These are phyloP conservation scores for Plectropomus leopardus DNA, from an alignment of 2,113 vertebrate genomes.

Conservation along the genomic window DNA sequence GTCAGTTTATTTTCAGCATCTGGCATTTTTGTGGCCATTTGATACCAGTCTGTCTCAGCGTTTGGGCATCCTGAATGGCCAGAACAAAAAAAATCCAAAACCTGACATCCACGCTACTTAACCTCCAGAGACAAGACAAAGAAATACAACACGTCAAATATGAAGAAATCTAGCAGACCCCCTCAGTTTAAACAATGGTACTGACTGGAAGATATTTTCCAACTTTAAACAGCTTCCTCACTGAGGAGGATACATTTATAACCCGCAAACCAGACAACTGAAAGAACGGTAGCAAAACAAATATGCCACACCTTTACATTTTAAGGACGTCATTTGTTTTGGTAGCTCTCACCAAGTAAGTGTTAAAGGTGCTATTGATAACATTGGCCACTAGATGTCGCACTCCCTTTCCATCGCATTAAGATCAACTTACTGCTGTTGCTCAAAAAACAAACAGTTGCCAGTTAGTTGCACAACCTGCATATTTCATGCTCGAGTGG, in stretches of 20 bases:
- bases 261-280: slow-evolving; percentile 15
- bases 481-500: no score
- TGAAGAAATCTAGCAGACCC: slow-evolving; percentile 78
- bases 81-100: slow-evolving; percentile 27
- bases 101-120: slow-evolving; percentile 59
- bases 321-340: slow-evolving; percentile 85
- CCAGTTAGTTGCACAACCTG: no score
- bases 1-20: slow-evolving; percentile 77
- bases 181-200: slow-evolving; percentile 95
- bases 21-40: slow-evolving; percentile 71
- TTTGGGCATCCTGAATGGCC: slow-evolving; percentile 46
- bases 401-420: no score
- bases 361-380: no score
- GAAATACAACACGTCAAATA: slow-evolving; percentile 80
- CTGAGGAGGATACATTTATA: slow-evolving; percentile 6
- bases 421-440: no score
- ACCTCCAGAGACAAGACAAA: slow-evolving; percentile 73
- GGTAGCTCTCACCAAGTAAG: slow-evolving; percentile 18
- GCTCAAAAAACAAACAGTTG: no score
- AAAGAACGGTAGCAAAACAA: slow-evolving; percentile 14
- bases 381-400: no score
- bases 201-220: slow-evolving; percentile 81
- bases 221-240: slow-evolving; percentile 66
- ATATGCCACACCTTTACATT: slow-evolving; percentile 83
- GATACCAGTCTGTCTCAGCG: slow-evolving; percentile 55